Conservation (phyloP, 2,113 vertebrate genomes). For the Anas platyrhynchos region DNA sequence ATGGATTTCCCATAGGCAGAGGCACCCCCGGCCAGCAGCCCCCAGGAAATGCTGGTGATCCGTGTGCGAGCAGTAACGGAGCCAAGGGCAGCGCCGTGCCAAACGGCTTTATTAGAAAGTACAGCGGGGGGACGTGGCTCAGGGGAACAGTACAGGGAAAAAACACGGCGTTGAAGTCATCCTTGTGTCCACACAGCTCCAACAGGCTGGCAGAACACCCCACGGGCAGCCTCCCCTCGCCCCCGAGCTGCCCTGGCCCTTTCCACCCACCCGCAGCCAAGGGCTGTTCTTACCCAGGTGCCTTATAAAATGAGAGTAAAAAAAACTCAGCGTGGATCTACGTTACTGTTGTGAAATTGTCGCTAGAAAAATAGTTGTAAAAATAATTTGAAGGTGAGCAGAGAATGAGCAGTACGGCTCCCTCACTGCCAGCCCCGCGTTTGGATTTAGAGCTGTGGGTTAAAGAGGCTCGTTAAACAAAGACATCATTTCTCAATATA, state of each 20-base stretch:
- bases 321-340: not conserved
- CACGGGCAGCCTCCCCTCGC: too few relatives aligned
- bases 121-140: not conserved
- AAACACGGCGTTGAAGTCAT: too few relatives aligned
- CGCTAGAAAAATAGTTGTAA: constrained; percentile 65
- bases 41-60: not conserved
- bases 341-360: not conserved
- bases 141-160: not conserved
- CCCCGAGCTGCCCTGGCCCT: too few relatives aligned
- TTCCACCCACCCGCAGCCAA: too few relatives aligned
- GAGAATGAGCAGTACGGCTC: not conserved
- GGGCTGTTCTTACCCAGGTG: too few relatives aligned
- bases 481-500: not conserved
- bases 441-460: not conserved
- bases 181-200: not conserved
- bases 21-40: too few relatives aligned
- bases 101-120: not conserved
- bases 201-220: too few relatives aligned
- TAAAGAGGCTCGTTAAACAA: not conserved
- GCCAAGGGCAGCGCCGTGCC: not conserved
- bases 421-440: not conserved
- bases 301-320: not conserved
- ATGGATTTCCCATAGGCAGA: not conserved
- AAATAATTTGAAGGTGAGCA: constrained; percentile 10
- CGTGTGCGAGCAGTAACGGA: not conserved